Conservation (phyloP, 2,113 vertebrate genomes). For the Hirundichthys speculiger region DNA sequence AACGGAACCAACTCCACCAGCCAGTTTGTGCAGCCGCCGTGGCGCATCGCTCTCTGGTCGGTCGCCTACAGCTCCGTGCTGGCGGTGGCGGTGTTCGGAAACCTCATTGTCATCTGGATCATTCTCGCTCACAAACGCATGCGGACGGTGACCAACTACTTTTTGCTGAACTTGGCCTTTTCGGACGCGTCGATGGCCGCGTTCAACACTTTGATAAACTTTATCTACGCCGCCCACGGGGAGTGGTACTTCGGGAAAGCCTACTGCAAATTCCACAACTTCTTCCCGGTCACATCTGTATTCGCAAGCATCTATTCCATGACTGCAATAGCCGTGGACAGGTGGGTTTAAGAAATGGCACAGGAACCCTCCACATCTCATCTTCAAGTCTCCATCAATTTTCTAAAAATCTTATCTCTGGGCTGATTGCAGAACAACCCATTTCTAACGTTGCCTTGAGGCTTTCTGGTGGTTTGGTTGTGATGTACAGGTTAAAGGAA, state of each 20-base stretch:
- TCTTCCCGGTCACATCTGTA: conserved; percentile 95
- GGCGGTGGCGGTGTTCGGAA: conserved; percentile 93
- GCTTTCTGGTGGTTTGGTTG: no score
- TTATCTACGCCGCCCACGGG: conserved; percentile 90
- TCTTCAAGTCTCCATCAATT: no score
- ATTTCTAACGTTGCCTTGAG: no score
- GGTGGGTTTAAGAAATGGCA: conserved; percentile 86
- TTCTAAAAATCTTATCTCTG: no score
- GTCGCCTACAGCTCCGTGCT: conserved; percentile 90
- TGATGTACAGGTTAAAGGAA: no score
- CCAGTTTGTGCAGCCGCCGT: conserved; percentile 92
- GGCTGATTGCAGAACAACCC: no score
- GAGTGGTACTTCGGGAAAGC: conserved; percentile 97
- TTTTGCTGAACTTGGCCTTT: conserved; percentile 94
- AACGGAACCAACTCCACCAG: conserved; percentile 86
- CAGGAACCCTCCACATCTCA: no score
- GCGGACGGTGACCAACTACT: conserved; percentile 97
- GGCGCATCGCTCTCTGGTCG: conserved; percentile 95
- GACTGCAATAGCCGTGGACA: conserved; percentile 97
- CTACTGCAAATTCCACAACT: conserved; percentile 98
- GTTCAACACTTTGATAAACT: conserved; percentile 95
- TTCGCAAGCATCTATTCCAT: conserved; percentile 99
- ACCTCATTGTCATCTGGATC: conserved; percentile 96
- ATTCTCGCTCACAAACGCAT: conserved; percentile 96
- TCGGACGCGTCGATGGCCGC: conserved; percentile 96